Percentiles rank a stretch among this genome's conserved stretches.
Conservation (phyloP, 2,113 vertebrate genomes). For the Condylura cristata region DNA sequence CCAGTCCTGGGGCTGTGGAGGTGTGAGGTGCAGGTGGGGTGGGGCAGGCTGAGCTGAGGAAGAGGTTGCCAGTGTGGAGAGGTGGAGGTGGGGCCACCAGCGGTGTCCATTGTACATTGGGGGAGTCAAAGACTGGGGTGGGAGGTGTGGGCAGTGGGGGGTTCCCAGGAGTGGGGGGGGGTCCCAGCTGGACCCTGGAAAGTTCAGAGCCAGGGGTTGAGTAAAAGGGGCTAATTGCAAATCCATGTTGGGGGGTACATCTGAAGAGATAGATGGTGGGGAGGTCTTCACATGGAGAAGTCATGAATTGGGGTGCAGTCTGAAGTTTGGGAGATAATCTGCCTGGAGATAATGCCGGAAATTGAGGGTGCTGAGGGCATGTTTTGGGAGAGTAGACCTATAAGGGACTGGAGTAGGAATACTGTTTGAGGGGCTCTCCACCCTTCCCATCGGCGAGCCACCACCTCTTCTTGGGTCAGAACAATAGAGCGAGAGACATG, state of each 20-base stretch:
- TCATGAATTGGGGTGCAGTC: not conserved
- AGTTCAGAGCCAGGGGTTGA: not conserved
- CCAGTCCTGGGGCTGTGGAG: conserved; percentile 47
- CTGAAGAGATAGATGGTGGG: not conserved
- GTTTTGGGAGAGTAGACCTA: not conserved
- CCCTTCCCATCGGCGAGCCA: not conserved
- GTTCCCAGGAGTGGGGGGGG: too few relatives aligned
- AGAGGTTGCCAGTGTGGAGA: not conserved
- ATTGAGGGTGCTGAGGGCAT: not conserved
- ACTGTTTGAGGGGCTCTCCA: not conserved
- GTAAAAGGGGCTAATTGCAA: not conserved
- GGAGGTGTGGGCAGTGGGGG: not conserved
- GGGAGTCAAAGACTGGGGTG: not conserved
- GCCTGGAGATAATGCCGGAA: not conserved
- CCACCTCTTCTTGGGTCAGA: not conserved
- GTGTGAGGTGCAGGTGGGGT: conserved; percentile 56
- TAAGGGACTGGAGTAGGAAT: not conserved
- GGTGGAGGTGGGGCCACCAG: not conserved
- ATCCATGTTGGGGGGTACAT: not conserved
- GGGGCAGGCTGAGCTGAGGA: not conserved
- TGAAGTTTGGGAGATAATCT: not conserved
- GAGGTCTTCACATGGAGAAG: not conserved
- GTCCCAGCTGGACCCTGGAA: not conserved
- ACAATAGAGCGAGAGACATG: not conserved
- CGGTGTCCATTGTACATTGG: not conserved